Percentiles rank a stretch among this genome's conserved stretches.
These are phyloP conservation scores for Drosophila orosa DNA, from an alignment of 1,140 invertebrate genomes.

Conservation along the genomic window DNA sequence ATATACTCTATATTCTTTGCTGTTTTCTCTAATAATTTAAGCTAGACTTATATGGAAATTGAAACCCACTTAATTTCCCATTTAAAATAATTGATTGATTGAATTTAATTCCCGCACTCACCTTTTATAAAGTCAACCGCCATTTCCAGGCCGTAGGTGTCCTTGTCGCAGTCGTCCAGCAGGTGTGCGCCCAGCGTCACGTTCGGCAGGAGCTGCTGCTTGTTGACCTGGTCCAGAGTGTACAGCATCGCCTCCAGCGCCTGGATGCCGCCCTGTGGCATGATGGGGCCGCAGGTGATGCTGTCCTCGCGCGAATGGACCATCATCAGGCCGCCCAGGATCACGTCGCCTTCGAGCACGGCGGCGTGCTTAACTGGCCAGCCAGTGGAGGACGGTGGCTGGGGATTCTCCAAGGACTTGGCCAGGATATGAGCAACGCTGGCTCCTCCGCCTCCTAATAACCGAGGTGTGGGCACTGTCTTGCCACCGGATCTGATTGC, in stretches of 20 bases:
- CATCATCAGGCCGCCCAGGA: constrained; percentile 97
- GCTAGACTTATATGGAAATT: not conserved
- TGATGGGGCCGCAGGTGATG: constrained; percentile 94
- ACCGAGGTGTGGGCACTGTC: constrained; percentile 45
- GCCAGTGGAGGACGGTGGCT: constrained; percentile 28
- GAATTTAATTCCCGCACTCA: constrained; percentile 84
- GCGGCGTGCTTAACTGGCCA: constrained; percentile 95
- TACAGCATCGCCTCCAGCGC: constrained; percentile 96
- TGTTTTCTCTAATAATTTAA: not conserved
- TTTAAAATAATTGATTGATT: not conserved
- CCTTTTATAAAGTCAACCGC: constrained; percentile 99
- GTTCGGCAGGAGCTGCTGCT: constrained; percentile 88
- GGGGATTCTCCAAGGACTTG: constrained; percentile 44
- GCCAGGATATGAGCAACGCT: constrained; percentile 37
- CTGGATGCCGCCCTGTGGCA: constrained; percentile 97
- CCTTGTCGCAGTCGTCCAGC: constrained; percentile 97
- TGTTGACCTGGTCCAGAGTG: constrained; percentile 94
- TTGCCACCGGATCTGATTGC: constrained; percentile 22
- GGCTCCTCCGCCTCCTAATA: constrained; percentile 17
- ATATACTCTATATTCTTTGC: not conserved
- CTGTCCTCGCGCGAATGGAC: constrained; percentile 95
- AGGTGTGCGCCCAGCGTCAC: constrained; percentile 94
- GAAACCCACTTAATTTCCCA: not conserved
- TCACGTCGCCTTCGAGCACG: constrained; percentile 92
- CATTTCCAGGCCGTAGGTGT: constrained; percentile 98